Evolutionary conservation across 2,888 invertebrate genomes (phyloP).

Genomic region (Teleiodes luculella): DNA sequence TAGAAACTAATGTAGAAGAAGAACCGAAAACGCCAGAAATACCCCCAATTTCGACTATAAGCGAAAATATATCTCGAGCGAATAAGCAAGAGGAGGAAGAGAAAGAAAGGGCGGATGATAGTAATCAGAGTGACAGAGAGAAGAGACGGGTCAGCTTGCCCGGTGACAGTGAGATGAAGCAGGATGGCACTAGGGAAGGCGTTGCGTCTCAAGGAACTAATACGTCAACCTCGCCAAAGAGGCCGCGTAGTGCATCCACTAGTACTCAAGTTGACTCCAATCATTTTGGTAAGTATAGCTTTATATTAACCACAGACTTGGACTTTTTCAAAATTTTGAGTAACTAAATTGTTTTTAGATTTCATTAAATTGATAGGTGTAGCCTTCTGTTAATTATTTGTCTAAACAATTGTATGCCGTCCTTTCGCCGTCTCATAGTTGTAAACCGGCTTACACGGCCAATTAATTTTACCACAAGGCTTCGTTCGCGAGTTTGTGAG

Average conservation of each 20-base stretch:
- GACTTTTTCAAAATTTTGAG: too few relatives aligned
- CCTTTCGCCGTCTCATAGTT: too few relatives aligned
- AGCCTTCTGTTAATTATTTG: too few relatives aligned
- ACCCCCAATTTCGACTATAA: slow-evolving; percentile 85
- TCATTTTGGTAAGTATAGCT: slow-evolving; percentile 85
- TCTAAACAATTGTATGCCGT: too few relatives aligned
- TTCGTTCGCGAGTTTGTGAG: too few relatives aligned
- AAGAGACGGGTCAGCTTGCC: slow-evolving; percentile 82
- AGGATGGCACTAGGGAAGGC: slow-evolving; percentile 61
- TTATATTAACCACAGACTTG: too few relatives aligned
- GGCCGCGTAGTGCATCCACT: slow-evolving; percentile 88
- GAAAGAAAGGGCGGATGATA: slow-evolving; percentile 52
- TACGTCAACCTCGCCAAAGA: slow-evolving; percentile 80
- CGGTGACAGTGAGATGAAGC: slow-evolving; percentile 68
- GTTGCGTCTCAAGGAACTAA: slow-evolving; percentile 61
- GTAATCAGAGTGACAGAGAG: slow-evolving; percentile 65
- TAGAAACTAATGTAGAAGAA: slow-evolving; percentile 42
- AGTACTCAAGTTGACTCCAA: slow-evolving; percentile 91
- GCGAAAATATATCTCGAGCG: slow-evolving; percentile 81
- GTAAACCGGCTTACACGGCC: too few relatives aligned
- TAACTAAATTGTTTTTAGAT: too few relatives aligned
- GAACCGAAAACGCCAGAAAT: slow-evolving; percentile 76
- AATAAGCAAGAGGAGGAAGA: slow-evolving; percentile 49
- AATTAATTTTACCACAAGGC: too few relatives aligned
- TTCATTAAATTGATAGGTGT: too few relatives aligned